phyloP scores from a whole-genome alignment of 2,797 vertebrate genomes.

The Parotocinclus haroldoi region DNA sequence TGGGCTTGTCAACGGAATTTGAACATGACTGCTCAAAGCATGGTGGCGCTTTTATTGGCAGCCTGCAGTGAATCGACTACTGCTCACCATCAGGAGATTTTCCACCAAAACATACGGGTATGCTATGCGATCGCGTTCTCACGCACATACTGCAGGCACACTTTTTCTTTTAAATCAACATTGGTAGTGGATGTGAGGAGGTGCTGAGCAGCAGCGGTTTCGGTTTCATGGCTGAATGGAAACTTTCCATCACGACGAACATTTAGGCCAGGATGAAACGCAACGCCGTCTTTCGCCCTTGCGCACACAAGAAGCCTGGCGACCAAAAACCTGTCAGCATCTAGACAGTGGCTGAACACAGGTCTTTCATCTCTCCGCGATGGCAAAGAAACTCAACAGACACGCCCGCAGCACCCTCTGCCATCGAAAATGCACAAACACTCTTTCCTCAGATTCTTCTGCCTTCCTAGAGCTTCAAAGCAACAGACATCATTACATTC shows the following conservation, averaged over 20 bases:
- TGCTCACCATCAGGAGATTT: not conserved
- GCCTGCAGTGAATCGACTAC: conserved; percentile 33
- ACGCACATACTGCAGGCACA: not conserved
- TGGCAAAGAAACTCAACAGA: conserved; percentile 47
- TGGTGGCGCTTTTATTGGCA: not conserved
- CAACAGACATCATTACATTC: conserved; percentile 66
- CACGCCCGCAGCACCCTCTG: not conserved
- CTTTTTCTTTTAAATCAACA: conserved; percentile 1
- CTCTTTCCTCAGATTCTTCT: conserved; percentile 25
- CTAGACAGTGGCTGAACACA: conserved; percentile 24
- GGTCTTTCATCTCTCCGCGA: conserved; percentile 28
- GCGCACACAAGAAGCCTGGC: conserved; percentile 26
- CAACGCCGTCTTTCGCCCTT: conserved; percentile 28
- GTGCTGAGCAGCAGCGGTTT: conserved; percentile 24
- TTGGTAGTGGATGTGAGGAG: not conserved
- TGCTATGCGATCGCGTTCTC: conserved; percentile 29
- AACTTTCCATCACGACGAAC: conserved; percentile 59
- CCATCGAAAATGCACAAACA: conserved; percentile 27
- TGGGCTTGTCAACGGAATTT: not conserved
- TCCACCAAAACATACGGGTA: too few species aligned
- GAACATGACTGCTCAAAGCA: not conserved
- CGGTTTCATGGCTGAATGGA: conserved; percentile 48
- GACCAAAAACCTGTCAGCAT: conserved; percentile 25
- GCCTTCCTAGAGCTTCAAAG: conserved; percentile 52
- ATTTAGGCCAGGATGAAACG: conserved; percentile 52